Percentiles rank a stretch among this genome's conserved stretches.
phyloP scores from a whole-genome alignment of 2,113 vertebrate genomes.

The Rhinopomastus cyanomelas region DNA sequence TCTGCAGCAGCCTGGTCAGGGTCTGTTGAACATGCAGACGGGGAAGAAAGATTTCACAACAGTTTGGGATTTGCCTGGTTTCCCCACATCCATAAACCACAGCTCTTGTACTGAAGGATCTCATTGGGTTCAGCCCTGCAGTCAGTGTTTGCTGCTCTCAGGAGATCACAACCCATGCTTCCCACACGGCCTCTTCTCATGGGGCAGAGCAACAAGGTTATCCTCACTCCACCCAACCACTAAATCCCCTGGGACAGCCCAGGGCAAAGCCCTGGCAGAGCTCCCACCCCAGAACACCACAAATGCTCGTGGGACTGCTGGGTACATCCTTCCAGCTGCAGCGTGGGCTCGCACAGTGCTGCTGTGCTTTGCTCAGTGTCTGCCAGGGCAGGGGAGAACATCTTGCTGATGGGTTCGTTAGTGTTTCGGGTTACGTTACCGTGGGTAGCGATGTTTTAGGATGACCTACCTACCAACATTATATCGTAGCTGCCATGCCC shows the following conservation, averaged over 20 bases:
- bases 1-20: neutral
- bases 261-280: neutral
- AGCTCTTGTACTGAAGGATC: neutral
- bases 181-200: neutral
- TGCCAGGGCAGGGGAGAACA: neutral
- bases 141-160: neutral
- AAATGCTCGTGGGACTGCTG: rapidly evolving
- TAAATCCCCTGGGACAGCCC: neutral
- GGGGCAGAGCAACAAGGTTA: neutral
- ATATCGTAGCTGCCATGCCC: rapidly evolving
- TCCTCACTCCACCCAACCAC: neutral
- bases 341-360: rapidly evolving
- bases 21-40: neutral
- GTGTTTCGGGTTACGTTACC: neutral
- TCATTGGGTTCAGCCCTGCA: neutral
- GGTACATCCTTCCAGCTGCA: neutral
- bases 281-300: neutral
- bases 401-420: neutral
- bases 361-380: neutral
- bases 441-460: neutral
- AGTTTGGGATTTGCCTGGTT: neutral
- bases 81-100: neutral
- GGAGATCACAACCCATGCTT: neutral
- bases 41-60: neutral
- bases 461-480: neutral